A percentile compares a stretch with the other conserved stretches of the same genome.
Evolutionary conservation across 2,113 vertebrate species (phyloP).

Genomic region (Anas platyrhynchos): DNA sequence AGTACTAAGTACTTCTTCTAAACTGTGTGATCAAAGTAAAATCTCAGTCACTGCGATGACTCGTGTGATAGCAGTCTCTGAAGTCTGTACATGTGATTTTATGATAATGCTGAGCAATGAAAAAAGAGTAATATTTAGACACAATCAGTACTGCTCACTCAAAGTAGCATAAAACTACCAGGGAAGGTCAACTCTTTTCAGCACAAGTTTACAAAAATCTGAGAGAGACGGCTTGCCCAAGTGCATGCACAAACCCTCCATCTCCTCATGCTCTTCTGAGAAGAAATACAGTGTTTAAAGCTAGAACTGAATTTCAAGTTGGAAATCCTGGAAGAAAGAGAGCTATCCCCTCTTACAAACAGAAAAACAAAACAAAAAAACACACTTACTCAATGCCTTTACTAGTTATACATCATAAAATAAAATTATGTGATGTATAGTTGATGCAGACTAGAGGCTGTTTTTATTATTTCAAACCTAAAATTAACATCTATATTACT

Average conservation of each 20-base stretch:
- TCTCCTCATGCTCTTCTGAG: background rate
- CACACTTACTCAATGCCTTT: background rate
- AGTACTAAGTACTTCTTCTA: background rate
- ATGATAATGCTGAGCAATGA: background rate
- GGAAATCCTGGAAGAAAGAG: background rate
- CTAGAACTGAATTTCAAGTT: background rate
- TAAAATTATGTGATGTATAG: background rate
- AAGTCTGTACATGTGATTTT: background rate
- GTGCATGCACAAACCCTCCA: background rate
- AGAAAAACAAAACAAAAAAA: no score
- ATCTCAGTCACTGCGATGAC: background rate
- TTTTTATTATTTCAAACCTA: background rate
- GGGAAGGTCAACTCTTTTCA: background rate
- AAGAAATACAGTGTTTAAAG: background rate
- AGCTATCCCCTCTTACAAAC: background rate
- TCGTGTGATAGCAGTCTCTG: background rate
- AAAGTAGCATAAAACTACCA: background rate
- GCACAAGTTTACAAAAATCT: background rate
- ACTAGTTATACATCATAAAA: background rate
- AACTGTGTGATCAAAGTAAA: constrained; percentile 42
- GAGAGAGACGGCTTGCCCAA: background rate
- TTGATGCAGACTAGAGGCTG: background rate
- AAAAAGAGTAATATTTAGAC: background rate
- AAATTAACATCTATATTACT: background rate
- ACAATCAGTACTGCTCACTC: background rate